Evolutionary conservation across 2,113 vertebrate species (phyloP), one percentile per base, ranked within the genome.

Genomic region (Abramis brama): DNA sequence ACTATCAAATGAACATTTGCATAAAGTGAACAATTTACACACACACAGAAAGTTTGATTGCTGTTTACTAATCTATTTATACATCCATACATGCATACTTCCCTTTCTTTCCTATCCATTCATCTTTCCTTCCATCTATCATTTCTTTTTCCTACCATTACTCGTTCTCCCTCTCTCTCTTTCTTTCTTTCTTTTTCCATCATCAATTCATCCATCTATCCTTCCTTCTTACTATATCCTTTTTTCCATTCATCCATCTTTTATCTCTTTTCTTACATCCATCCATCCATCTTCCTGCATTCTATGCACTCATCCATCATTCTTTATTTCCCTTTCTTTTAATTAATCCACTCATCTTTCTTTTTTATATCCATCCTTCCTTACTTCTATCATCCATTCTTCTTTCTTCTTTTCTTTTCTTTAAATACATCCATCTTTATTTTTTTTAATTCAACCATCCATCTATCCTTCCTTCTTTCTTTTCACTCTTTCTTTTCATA

Each of bases 1-100:
- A 13, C 77, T 79, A 88, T 64, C 68, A 86, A 75, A 47, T 79
- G 6, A 73, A 8, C 45, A 84, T 87, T 73, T 82, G 83, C 82
- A 64, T 57, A 66, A 57, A 59, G 57, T 83, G 86, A 90, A 33
- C 3, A 33, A 89, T 52, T 11, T 52, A 76, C 47, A 30, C 2
- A 17, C 3, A 45, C 6, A 17, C 3, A 47, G 11, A 75, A 27
- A 27, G 73, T 75, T 47, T 21, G 15, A 55, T 55, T 76, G 15
- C 13, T n/a, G 36, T 73, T 71, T 43, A 43, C 36, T n/a, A 11
- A 47, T 74, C 10, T 25, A 73, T 43, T 27, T 66, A 45, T 13
- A 73, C 10, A 7, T 45, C 5, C 36, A n/a, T 43, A 2, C 19
- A 25, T 62, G 6, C 19, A 57, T 8, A 57, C 68, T 33, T 39